These are phyloP conservation scores for Lacerta bilineata DNA, from an alignment of 2,797 vertebrate species.

Conservation along the genomic window DNA sequence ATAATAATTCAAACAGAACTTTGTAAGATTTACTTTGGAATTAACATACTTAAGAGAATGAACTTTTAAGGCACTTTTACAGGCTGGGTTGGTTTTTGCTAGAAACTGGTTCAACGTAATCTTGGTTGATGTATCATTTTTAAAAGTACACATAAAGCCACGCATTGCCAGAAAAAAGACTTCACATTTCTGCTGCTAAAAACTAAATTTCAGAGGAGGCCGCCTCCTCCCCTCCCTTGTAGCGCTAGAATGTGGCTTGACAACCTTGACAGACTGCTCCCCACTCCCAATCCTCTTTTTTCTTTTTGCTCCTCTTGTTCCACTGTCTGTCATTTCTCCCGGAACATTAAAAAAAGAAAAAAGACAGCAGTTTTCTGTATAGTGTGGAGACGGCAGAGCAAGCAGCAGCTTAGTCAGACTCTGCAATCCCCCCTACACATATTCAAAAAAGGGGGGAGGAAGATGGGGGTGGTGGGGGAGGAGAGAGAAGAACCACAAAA, in stretches of 20 bases:
- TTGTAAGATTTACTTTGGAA: not conserved
- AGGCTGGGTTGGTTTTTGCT: not conserved
- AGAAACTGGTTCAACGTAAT: not conserved
- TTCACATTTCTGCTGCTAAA: conserved; percentile 45
- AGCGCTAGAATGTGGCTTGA: conserved; percentile 47
- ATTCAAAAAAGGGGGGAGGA: not conserved
- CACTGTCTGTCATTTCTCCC: conserved; percentile 38
- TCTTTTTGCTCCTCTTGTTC: not conserved
- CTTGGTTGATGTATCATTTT: not conserved
- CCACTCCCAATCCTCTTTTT: not conserved
- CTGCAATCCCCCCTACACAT: not conserved
- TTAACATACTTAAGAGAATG: not conserved
- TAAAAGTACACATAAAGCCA: conserved; percentile 31
- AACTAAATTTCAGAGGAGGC: conserved; percentile 44
- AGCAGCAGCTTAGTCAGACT: conserved; percentile 24
- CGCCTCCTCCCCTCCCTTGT: conserved; percentile 36
- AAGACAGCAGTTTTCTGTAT: conserved; percentile 11
- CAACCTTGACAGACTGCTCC: conserved; percentile 59
- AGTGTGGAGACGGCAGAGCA: not conserved
- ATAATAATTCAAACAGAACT: not conserved
- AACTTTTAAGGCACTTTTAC: not conserved
- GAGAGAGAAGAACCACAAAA: not conserved
- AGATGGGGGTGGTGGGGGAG: not conserved
- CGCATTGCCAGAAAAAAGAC: conserved; percentile 36
- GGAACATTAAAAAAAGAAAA: not conserved